These are phyloP conservation scores for Lithosia quadra DNA, from an alignment of 2,888 invertebrate species.

Conservation along the genomic window DNA sequence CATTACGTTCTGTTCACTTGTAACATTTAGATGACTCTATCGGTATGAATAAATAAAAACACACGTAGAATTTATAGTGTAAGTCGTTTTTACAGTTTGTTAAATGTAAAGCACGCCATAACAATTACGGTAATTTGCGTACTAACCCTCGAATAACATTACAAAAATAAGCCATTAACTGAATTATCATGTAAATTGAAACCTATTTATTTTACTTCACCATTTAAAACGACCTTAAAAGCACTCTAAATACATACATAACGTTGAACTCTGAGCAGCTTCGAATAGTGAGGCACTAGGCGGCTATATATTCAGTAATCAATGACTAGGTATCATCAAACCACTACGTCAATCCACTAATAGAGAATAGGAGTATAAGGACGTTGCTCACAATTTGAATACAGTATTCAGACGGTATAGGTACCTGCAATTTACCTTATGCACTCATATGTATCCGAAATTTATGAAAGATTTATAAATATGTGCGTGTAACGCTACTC, in stretches of 20 bases:
- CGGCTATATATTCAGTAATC: constrained; percentile 54
- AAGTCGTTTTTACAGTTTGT: no score
- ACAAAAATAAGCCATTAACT: background rate
- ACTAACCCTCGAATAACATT: background rate
- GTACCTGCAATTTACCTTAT: constrained; percentile 42
- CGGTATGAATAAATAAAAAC: no score
- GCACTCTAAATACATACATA: constrained; percentile 16
- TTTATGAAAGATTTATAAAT: constrained; percentile 41
- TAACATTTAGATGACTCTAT: background rate
- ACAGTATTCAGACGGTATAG: constrained; percentile 60
- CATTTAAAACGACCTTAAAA: no score
- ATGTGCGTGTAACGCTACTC: constrained; percentile 24
- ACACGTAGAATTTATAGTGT: no score
- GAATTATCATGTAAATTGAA: no score
- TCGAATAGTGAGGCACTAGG: constrained; percentile 37
- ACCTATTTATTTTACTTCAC: no score
- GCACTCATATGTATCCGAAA: constrained; percentile 49
- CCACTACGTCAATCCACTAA: constrained; percentile 60
- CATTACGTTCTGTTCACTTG: no score
- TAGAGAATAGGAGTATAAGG: constrained; percentile 65
- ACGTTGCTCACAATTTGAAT: constrained; percentile 74
- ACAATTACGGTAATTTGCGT: background rate
- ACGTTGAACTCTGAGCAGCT: constrained; percentile 26
- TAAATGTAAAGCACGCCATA: background rate
- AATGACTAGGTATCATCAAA: constrained; percentile 58